Percentiles rank a stretch among this genome's conserved stretches.
These are phyloP conservation scores for Noctilio leporinus DNA, from an alignment of 2,113 vertebrate species.

Conservation along the genomic window DNA sequence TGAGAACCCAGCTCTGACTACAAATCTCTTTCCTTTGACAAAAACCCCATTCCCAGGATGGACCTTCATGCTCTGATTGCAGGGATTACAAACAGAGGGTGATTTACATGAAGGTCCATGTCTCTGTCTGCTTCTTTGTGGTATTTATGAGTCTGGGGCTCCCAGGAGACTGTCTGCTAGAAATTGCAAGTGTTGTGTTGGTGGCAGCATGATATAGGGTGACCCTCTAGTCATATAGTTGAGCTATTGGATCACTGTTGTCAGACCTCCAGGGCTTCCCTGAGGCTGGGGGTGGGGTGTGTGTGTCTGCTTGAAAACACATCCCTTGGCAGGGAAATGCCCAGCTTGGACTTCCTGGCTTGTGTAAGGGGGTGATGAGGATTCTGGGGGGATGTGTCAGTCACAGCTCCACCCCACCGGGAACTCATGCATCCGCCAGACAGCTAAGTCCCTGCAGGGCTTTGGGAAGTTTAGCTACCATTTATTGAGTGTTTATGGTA, in stretches of 20 bases:
- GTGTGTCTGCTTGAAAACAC: not conserved
- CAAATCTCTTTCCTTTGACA: not conserved
- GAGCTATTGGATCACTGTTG: not conserved
- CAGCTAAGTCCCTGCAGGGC: not conserved
- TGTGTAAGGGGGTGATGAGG: not conserved
- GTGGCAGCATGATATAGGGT: not conserved
- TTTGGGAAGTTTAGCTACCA: not conserved
- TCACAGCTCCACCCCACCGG: not conserved
- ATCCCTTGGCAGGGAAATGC: not conserved
- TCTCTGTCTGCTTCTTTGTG: not conserved
- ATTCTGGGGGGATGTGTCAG: not conserved
- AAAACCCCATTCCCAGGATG: not conserved
- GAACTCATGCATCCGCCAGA: not conserved
- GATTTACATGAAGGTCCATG: not conserved
- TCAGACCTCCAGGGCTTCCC: not conserved
- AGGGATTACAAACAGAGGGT: not conserved
- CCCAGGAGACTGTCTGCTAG: not conserved
- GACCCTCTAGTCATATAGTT: not conserved
- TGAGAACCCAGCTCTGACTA: not conserved
- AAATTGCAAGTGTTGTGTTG: not conserved
- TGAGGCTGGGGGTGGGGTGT: not conserved
- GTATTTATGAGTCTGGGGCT: not conserved
- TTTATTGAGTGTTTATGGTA: not conserved
- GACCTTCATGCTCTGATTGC: not conserved
- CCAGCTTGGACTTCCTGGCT: not conserved